Evolutionary conservation across 1,140 invertebrate genomes (phyloP).

Genomic region (Holotrichia oblita): DNA sequence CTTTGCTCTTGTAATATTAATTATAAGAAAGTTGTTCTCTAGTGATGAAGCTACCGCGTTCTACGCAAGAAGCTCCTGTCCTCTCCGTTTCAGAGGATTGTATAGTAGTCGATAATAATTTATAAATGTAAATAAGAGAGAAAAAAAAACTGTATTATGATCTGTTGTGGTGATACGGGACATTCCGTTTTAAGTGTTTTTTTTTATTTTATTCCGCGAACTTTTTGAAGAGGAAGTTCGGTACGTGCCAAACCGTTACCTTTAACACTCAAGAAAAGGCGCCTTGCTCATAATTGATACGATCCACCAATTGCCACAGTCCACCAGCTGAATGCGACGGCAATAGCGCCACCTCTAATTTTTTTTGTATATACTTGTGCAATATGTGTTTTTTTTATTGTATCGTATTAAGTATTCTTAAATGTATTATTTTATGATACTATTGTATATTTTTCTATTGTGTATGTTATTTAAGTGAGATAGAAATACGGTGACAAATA

Average conservation of each 20-base stretch:
- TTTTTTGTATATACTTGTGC: constrained; percentile 13
- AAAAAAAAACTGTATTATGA: constrained; percentile 15
- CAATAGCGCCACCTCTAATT: not conserved
- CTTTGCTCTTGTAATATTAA: too few species aligned
- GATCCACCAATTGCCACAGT: not conserved
- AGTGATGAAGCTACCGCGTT: not conserved
- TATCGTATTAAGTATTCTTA: constrained; percentile 1
- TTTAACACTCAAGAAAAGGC: not conserved
- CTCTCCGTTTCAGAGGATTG: too few species aligned
- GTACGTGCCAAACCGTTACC: constrained; percentile 10
- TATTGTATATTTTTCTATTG: constrained; percentile 27
- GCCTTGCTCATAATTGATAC: not conserved
- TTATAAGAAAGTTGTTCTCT: not conserved
- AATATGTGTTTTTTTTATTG: constrained; percentile 12
- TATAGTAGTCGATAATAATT: too few species aligned
- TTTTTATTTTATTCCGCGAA: not conserved
- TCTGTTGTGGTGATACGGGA: constrained; percentile 28
- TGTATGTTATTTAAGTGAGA: constrained; percentile 28
- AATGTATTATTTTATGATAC: constrained; percentile 1
- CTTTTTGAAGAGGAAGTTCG: constrained; percentile 18
- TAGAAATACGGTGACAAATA: constrained; percentile 32
- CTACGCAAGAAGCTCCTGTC: not conserved
- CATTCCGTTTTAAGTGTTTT: not conserved
- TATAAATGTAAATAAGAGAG: too few species aligned
- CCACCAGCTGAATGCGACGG: not conserved